Evolutionary conservation across 2,113 vertebrate genomes (phyloP).

Genomic region (Pyxicephalus adspersus): DNA sequence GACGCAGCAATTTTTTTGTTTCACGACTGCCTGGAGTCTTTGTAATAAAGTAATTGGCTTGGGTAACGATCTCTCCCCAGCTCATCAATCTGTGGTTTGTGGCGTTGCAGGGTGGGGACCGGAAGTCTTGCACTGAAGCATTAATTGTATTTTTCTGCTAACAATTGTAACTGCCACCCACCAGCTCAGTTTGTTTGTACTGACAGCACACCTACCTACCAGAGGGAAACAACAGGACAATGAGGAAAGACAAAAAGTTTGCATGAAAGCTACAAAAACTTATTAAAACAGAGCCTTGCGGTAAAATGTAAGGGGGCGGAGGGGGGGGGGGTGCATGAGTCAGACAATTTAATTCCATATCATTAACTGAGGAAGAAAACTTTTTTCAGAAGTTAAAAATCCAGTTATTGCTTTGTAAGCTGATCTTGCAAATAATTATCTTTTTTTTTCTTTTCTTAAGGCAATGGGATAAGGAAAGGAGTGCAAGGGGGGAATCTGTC

Average conservation of each 20-base stretch:
- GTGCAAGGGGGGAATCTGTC: no score
- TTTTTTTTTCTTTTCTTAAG: neutral
- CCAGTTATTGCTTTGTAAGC: no score
- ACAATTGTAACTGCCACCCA: neutral
- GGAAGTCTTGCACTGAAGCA: slow-evolving; percentile 58
- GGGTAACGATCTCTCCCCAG: slow-evolving; percentile 66
- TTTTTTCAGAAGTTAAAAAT: neutral
- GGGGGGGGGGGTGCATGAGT: neutral
- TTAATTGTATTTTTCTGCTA: slow-evolving; percentile 19
- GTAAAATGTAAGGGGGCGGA: neutral
- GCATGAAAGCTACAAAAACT: neutral
- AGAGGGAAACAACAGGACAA: neutral
- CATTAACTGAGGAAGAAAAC: neutral
- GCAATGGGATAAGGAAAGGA: neutral
- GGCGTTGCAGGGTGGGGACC: slow-evolving; percentile 58
- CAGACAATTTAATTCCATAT: neutral
- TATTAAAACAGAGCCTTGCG: neutral
- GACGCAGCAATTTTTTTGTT: no score
- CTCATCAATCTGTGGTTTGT: slow-evolving; percentile 66
- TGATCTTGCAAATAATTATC: neutral
- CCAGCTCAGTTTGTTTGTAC: neutral
- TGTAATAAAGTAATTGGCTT: slow-evolving; percentile 55
- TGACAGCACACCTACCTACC: neutral
- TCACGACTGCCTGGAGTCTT: slow-evolving; percentile 57
- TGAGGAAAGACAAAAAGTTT: neutral